Conservation (phyloP, 2,797 vertebrate genomes). For the Cephalopachus bancanus region DNA sequence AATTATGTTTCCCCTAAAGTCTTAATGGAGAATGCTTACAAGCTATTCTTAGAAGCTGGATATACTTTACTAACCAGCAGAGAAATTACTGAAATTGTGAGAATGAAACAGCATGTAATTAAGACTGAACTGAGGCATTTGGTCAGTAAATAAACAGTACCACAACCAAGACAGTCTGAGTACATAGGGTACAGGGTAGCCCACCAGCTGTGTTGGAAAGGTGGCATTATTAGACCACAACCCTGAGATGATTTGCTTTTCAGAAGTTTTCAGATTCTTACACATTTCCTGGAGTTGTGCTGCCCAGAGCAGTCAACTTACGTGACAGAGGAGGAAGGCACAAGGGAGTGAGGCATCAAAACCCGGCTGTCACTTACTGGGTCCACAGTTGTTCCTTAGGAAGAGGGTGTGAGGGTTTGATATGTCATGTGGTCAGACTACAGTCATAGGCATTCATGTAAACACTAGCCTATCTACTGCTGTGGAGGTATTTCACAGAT, state of each 20-base stretch:
- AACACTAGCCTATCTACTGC: background rate
- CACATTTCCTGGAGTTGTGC: background rate
- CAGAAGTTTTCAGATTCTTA: background rate
- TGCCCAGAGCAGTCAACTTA: background rate
- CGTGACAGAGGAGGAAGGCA: background rate
- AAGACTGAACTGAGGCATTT: background rate
- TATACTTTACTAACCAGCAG: background rate
- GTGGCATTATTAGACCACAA: background rate
- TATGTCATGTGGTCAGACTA: accelerated
- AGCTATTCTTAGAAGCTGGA: background rate
- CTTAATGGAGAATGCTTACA: too few relatives aligned
- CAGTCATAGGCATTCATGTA: too few relatives aligned
- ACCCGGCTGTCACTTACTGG: background rate
- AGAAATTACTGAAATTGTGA: background rate
- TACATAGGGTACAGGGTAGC: accelerated
- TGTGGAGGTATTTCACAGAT: background rate
- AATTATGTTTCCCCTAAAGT: background rate
- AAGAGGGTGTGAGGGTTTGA: background rate
- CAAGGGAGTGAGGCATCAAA: background rate
- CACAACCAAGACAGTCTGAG: background rate
- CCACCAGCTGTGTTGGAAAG: background rate
- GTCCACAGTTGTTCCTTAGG: background rate
- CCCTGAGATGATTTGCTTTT: background rate
- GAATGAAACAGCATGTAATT: background rate
- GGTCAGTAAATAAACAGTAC: background rate